Conservation (phyloP, 2,113 vertebrate genomes). For the Daboia siamensis region DNA sequence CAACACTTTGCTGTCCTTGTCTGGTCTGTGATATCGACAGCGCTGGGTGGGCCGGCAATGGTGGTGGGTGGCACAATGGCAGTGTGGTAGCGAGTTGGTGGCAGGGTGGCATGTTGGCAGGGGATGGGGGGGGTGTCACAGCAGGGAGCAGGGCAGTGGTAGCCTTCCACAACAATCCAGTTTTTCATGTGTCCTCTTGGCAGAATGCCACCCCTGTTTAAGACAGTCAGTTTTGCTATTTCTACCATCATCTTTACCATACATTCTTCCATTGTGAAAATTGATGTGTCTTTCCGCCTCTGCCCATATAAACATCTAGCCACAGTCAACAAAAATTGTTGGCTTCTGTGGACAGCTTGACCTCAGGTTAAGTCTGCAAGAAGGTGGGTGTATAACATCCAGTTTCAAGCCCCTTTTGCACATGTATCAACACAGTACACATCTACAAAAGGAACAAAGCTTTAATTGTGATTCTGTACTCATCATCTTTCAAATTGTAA, state of each 20-base stretch:
- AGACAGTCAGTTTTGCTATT: too few relatives aligned
- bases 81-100: neutral
- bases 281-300: too few relatives aligned
- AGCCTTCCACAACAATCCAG: too few relatives aligned
- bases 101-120: neutral
- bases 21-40: neutral
- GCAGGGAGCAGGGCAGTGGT: too few relatives aligned
- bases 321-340: neutral
- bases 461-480: neutral
- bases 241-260: too few relatives aligned
- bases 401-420: neutral
- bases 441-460: neutral
- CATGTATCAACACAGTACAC: neutral
- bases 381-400: neutral
- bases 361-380: neutral
- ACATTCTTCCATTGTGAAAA: too few relatives aligned
- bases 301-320: too few relatives aligned
- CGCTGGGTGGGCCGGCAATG: neutral
- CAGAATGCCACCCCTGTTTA: too few relatives aligned
- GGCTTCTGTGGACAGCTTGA: neutral
- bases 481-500: neutral
- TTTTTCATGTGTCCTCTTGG: too few relatives aligned
- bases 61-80: neutral
- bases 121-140: neutral
- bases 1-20: neutral